Evolutionary conservation across 2,113 vertebrate species (phyloP).

Genomic region (Apodemus speciosus): DNA sequence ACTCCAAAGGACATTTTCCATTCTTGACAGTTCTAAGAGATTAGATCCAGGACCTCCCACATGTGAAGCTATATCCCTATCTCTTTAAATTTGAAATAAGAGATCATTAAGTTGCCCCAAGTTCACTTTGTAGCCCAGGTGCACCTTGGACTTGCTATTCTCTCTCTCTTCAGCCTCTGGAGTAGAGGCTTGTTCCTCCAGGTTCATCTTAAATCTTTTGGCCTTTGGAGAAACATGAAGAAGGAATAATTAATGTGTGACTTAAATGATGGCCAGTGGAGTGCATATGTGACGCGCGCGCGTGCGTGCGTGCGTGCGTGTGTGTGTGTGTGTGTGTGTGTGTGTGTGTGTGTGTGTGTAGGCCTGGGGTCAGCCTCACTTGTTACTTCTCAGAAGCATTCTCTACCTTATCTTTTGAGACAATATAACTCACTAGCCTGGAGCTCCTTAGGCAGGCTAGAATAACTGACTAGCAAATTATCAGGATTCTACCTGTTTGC

Average conservation of each 20-base stretch:
- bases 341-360: background rate
- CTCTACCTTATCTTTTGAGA: background rate
- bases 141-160: background rate
- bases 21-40: background rate
- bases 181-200: background rate
- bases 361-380: background rate
- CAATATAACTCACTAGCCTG: background rate
- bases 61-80: too few species aligned
- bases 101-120: background rate
- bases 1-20: background rate
- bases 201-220: background rate
- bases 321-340: background rate
- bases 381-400: background rate
- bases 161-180: background rate
- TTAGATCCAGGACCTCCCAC: background rate
- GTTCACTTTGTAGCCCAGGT: background rate
- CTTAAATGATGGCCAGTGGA: background rate
- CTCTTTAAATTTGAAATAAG: background rate
- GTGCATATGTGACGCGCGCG: background rate
- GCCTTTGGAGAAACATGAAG: conserved; percentile 6
- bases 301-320: background rate
- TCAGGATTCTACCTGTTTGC: background rate
- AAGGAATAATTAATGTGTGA: background rate
- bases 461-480: background rate
- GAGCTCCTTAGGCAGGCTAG: background rate